Evolutionary conservation across 2,888 invertebrate species (phyloP).

Genomic region (Nephrocerus scutellatus): DNA sequence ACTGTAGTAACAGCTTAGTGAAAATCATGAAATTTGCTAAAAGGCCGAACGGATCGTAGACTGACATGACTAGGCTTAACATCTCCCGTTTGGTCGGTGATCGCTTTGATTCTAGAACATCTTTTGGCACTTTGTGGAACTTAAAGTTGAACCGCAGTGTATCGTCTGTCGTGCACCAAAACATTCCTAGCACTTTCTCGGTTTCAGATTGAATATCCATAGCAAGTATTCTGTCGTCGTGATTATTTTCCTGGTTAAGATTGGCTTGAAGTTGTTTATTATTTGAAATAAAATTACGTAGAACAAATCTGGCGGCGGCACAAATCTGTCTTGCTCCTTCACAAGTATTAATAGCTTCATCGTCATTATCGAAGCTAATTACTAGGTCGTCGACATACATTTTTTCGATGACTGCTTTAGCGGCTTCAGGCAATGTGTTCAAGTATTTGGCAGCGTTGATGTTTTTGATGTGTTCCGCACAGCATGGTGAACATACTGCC

Average conservation of each 20-base stretch:
- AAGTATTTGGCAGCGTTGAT: conserved; percentile 23
- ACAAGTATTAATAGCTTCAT: conserved; percentile 28
- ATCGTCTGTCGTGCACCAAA: conserved; percentile 18
- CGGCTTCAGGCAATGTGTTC: conserved; percentile 16
- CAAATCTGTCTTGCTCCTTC: too few relatives aligned
- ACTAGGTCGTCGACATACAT: conserved; percentile 22
- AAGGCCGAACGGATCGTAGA: conserved; percentile 27
- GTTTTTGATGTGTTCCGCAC: conserved; percentile 30
- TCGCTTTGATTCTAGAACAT: conserved; percentile 8
- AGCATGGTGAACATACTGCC: conserved; percentile 25
- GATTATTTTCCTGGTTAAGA: neutral
- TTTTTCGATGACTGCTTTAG: conserved; percentile 17
- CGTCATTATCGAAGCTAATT: conserved; percentile 25
- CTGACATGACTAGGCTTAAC: conserved; percentile 24
- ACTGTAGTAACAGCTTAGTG: conserved; percentile 8
- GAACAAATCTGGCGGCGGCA: too few relatives aligned
- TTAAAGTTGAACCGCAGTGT: conserved; percentile 18
- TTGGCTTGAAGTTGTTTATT: neutral
- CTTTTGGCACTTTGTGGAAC: conserved; percentile 6
- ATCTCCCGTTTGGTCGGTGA: conserved; percentile 23
- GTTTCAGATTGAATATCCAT: neutral
- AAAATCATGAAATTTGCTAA: conserved; percentile 21
- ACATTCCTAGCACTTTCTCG: conserved; percentile 18
- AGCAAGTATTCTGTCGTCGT: neutral
- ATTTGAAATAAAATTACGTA: conserved; percentile 20